Percentiles rank a stretch among this genome's conserved stretches.
Conservation (phyloP, 2,797 vertebrate species). For the Novumbra hubbsi region DNA sequence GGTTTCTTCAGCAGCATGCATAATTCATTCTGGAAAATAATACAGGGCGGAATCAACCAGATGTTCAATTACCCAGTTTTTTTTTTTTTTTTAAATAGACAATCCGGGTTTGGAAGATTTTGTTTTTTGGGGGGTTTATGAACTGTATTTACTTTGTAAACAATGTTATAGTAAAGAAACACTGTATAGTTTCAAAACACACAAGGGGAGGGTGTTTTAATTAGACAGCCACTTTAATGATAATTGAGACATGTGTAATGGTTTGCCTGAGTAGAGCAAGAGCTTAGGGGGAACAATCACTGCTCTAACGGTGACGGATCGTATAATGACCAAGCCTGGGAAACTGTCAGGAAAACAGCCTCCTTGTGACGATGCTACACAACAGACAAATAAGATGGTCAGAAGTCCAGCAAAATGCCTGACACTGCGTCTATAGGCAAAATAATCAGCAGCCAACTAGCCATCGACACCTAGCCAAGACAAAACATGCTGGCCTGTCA, state of each 20-base stretch:
- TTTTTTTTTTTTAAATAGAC: slow-evolving; percentile 58
- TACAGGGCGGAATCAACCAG: slow-evolving; percentile 52
- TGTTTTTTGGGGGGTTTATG: neutral
- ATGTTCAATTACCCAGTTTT: slow-evolving; percentile 70
- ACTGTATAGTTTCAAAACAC: neutral
- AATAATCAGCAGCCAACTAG: too few relatives aligned
- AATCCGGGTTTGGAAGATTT: neutral
- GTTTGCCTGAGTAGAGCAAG: slow-evolving; percentile 38
- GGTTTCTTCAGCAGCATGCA: slow-evolving; percentile 54
- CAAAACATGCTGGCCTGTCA: too few relatives aligned
- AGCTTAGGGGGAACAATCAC: slow-evolving; percentile 16
- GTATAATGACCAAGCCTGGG: too few relatives aligned
- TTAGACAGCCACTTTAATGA: slow-evolving; percentile 39
- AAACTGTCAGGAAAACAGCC: too few relatives aligned
- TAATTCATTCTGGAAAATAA: slow-evolving; percentile 41
- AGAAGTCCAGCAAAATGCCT: too few relatives aligned
- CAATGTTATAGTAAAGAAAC: neutral
- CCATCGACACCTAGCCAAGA: too few relatives aligned
- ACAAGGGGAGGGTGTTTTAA: neutral
- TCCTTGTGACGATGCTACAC: too few relatives aligned
- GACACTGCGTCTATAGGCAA: too few relatives aligned
- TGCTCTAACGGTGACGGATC: too few relatives aligned
- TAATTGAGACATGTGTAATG: slow-evolving; percentile 41
- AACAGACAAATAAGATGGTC: too few relatives aligned
- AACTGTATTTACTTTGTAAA: neutral